Evolutionary conservation across 2,888 invertebrate species (phyloP).

Genomic region (Chironomus tentans): DNA sequence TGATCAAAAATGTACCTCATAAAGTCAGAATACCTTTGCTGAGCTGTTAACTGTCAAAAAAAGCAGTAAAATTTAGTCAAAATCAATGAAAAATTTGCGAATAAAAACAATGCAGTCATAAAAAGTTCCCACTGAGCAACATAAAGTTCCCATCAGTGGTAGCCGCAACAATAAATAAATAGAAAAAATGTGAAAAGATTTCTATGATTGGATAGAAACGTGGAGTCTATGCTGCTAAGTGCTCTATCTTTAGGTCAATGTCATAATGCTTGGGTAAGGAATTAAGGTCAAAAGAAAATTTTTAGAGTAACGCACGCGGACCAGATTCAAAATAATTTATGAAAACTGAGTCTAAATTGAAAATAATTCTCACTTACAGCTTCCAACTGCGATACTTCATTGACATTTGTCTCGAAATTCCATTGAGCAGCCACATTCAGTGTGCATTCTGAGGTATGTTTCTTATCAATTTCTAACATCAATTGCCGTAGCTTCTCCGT

Average conservation of each 20-base stretch:
- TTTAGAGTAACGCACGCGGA: neutral
- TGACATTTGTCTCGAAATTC: conserved; percentile 82
- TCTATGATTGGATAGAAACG: conserved; percentile 15
- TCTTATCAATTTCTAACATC: conserved; percentile 61
- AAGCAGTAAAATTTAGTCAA: neutral
- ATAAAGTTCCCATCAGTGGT: neutral
- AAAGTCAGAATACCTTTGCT: conserved; percentile 70
- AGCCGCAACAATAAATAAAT: neutral
- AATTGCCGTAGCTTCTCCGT: conserved; percentile 43
- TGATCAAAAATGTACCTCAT: conserved; percentile 71
- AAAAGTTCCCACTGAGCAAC: conserved; percentile 8
- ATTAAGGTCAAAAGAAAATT: no score
- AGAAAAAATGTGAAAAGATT: neutral
- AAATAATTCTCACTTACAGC: conserved; percentile 55
- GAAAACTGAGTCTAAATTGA: no score
- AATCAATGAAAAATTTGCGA: neutral
- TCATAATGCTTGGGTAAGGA: conserved; percentile 20
- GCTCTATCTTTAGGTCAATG: conserved; percentile 28
- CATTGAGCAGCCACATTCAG: conserved; percentile 81
- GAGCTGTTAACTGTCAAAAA: conserved; percentile 61
- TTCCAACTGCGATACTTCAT: conserved; percentile 69
- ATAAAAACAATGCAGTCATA: neutral
- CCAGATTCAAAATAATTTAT: no score
- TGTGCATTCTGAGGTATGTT: conserved; percentile 71
- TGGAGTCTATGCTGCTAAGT: conserved; percentile 23